Evolutionary conservation across 2,888 invertebrate genomes (phyloP), one percentile per base, ranked within the genome.

Genomic region (Amphipoea oculea): DNA sequence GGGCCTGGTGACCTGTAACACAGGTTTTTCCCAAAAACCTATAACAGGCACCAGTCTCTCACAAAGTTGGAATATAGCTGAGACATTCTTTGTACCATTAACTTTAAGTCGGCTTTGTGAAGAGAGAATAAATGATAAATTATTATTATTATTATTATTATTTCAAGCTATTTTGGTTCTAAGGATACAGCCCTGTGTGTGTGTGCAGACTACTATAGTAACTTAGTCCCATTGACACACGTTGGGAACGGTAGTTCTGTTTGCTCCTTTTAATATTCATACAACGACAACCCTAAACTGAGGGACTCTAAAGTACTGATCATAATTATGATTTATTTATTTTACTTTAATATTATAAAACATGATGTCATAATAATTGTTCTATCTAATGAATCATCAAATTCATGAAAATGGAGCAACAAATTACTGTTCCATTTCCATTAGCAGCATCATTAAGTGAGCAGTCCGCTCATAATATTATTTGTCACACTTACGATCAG

Each of bases 401-500:
- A 2, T 36, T 70, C 36, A 70, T 36, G 7, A 51, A 69, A 36
- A 51, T 36, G 23, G 36, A 36, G 14, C 48, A 29, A 40, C 20
- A 23, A n/a, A n/a, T n/a, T n/a, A n/a, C 20, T 17, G n/a, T 14
- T 48, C 45, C 29, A 67, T 29, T 40, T 48, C 14, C 23, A 40
- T 57, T 36, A 57, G 36, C 29, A 45, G 54, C 48, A 48, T 66
- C 17, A 42, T 29, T 42, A 12, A 51, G 20, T 40, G 40, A 45
- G 17, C 54, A 40, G 3, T 29, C 20, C 40, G 17, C n/a, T 80
- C 45, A 36, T 29, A 29, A 29, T 65, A 66, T 42, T 29, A 20
- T 17, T 54, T 54, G 40, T 36, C 48, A 54, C 71, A 95, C 95
- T 94, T 90, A 95, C 95, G 90, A 62, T 94, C 93, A 12, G 92